These are phyloP conservation scores for Thalassophryne amazonica DNA, from an alignment of 2,797 vertebrate species.

Conservation along the genomic window DNA sequence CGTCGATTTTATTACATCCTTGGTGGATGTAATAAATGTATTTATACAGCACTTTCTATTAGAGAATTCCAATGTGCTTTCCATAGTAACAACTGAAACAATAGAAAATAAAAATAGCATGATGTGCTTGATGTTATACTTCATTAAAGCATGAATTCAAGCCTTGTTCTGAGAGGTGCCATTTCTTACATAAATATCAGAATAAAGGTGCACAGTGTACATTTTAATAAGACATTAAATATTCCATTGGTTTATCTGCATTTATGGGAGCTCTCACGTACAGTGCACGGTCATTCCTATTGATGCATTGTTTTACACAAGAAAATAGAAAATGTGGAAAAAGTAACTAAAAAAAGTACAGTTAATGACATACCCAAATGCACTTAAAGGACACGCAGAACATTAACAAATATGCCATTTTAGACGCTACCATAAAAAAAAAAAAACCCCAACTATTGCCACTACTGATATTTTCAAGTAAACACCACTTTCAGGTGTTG, in stretches of 20 bases:
- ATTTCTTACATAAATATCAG: conserved; percentile 41
- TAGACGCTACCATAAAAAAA: neutral
- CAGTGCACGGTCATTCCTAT: conserved; percentile 64
- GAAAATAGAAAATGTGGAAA: too few species aligned
- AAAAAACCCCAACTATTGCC: conserved; percentile 2
- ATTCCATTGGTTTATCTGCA: conserved; percentile 23
- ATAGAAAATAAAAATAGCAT: too few species aligned
- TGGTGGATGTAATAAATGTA: too few species aligned
- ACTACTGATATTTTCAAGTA: conserved; percentile 50
- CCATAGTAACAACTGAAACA: too few species aligned
- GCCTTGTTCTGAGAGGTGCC: conserved; percentile 42
- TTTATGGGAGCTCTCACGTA: conserved; percentile 66
- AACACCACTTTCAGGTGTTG: conserved; percentile 3
- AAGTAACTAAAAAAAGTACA: too few species aligned
- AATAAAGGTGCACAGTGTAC: conserved; percentile 40
- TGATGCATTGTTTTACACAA: conserved; percentile 8
- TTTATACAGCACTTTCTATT: too few species aligned
- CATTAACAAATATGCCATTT: neutral
- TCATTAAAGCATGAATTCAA: conserved; percentile 6
- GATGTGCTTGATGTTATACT: conserved; percentile 13
- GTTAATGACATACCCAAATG: too few species aligned
- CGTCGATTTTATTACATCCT: too few species aligned
- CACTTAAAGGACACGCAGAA: neutral
- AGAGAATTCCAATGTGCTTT: too few species aligned
- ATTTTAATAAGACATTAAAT: conserved; percentile 49